A percentile compares a stretch with the other conserved stretches of the same genome.
Conservation (phyloP, 1,140 invertebrate species). For the Cyclina sinensis region DNA sequence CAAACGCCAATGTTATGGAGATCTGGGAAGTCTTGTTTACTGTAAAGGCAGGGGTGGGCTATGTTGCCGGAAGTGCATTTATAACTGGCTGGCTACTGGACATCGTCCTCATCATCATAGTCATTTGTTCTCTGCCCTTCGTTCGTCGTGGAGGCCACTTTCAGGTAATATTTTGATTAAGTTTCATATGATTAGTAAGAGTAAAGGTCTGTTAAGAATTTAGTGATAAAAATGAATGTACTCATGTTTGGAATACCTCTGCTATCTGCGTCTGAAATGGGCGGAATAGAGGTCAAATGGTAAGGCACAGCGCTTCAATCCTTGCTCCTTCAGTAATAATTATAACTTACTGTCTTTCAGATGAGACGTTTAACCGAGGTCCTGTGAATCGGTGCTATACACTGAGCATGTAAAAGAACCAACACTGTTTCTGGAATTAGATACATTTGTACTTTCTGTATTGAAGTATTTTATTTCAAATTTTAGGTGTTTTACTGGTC, state of each 20-base stretch:
- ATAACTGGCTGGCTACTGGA: slow-evolving; percentile 93
- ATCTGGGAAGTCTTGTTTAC: slow-evolving; percentile 72
- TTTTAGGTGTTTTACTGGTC: slow-evolving; percentile 97
- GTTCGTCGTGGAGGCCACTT: slow-evolving; percentile 96
- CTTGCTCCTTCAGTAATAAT: too few species aligned
- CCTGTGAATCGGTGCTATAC: too few species aligned
- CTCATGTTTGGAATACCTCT: not conserved
- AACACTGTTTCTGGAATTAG: too few species aligned
- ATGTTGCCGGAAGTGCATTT: slow-evolving; percentile 63
- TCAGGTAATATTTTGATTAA: slow-evolving; percentile 89
- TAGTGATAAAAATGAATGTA: not conserved
- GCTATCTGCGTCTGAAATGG: not conserved
- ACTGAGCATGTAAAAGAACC: too few species aligned
- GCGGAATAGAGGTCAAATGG: too few species aligned
- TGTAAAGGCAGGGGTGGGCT: slow-evolving; percentile 67
- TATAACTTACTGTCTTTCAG: too few species aligned
- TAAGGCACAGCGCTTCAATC: too few species aligned
- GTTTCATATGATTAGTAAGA: not conserved
- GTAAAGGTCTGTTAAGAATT: not conserved
- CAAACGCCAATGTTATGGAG: not conserved
- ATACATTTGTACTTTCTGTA: too few species aligned
- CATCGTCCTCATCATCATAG: slow-evolving; percentile 92
- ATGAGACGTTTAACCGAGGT: too few species aligned
- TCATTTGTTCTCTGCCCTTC: slow-evolving; percentile 94
- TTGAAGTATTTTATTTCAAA: too few species aligned